phyloP scores from a whole-genome alignment of 2,888 invertebrate species.

The Tridacna gigas region DNA sequence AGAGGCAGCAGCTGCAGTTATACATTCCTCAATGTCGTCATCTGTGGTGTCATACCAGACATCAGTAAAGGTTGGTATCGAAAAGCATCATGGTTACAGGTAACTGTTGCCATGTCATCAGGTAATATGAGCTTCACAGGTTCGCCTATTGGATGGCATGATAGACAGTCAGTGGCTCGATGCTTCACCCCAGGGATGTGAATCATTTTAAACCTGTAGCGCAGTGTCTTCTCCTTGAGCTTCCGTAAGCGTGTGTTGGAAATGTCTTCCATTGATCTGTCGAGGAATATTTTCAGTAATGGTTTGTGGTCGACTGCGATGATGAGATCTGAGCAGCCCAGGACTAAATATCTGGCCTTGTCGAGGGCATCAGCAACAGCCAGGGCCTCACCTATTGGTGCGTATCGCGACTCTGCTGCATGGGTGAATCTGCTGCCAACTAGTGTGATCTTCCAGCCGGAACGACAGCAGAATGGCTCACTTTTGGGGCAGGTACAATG shows the following conservation, averaged over 20 bases:
- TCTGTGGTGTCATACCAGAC: too few species aligned
- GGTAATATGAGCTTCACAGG: too few species aligned
- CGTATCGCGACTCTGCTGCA: constrained; percentile 45
- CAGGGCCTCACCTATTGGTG: constrained; percentile 52
- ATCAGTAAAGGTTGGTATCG: too few species aligned
- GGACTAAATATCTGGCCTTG: constrained; percentile 47
- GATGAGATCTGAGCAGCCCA: constrained; percentile 50
- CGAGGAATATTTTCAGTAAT: constrained; percentile 48
- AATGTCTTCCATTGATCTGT: constrained; percentile 54
- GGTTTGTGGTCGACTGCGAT: constrained; percentile 64
- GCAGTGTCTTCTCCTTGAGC: constrained; percentile 53
- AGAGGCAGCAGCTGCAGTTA: too few species aligned
- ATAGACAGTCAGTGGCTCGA: too few species aligned
- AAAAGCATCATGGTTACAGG: too few species aligned
- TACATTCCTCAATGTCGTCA: too few species aligned
- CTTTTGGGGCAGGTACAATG: constrained; percentile 47
- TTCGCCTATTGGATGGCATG: too few species aligned
- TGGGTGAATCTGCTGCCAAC: constrained; percentile 66
- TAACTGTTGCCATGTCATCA: too few species aligned
- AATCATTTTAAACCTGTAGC: too few species aligned
- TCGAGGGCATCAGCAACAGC: constrained; percentile 48
- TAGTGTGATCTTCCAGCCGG: constrained; percentile 60
- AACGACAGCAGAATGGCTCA: constrained; percentile 57
- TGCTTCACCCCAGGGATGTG: too few species aligned
- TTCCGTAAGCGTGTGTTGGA: constrained; percentile 65